These are phyloP conservation scores for Teleopsis dalmanni DNA, from an alignment of 1,140 invertebrate species.

Conservation along the genomic window DNA sequence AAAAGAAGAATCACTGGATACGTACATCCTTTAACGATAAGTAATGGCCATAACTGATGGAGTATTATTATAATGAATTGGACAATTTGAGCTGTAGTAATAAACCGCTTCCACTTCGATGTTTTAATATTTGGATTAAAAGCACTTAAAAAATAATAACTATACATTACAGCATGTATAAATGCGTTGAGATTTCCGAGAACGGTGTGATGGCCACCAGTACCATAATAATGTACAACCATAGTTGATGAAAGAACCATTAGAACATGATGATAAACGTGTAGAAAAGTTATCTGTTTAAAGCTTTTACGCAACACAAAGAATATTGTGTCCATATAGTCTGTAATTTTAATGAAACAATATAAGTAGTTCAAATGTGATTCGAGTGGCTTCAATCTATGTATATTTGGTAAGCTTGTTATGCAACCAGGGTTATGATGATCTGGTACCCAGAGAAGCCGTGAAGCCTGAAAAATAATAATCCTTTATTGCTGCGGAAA, in stretches of 20 bases:
- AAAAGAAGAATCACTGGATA: not conserved
- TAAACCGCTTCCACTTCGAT: slow-evolving; percentile 68
- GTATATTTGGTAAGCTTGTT: not conserved
- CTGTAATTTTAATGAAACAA: slow-evolving; percentile 42
- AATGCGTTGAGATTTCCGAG: slow-evolving; percentile 64
- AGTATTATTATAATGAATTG: slow-evolving; percentile 3
- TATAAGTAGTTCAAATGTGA: not conserved
- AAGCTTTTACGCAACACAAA: slow-evolving; percentile 70
- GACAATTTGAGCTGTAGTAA: slow-evolving; percentile 66
- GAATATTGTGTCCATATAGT: slow-evolving; percentile 56
- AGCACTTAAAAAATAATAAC: slow-evolving; percentile 62
- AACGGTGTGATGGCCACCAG: slow-evolving; percentile 60
- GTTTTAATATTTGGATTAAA: slow-evolving; percentile 55
- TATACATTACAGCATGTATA: slow-evolving; percentile 72
- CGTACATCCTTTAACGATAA: not conserved
- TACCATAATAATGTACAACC: slow-evolving; percentile 7
- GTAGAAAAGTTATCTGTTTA: slow-evolving; percentile 68
- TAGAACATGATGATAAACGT: slow-evolving; percentile 70
- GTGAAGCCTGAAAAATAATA: no score
- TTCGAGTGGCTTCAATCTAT: not conserved
- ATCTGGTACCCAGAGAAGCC: no score
- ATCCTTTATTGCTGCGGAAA: no score
- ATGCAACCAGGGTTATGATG: no score
- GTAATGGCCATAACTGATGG: not conserved
- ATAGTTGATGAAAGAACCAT: slow-evolving; percentile 14